phyloP scores from a whole-genome alignment of 2,113 vertebrate species.

The Todiramphus chloris region DNA sequence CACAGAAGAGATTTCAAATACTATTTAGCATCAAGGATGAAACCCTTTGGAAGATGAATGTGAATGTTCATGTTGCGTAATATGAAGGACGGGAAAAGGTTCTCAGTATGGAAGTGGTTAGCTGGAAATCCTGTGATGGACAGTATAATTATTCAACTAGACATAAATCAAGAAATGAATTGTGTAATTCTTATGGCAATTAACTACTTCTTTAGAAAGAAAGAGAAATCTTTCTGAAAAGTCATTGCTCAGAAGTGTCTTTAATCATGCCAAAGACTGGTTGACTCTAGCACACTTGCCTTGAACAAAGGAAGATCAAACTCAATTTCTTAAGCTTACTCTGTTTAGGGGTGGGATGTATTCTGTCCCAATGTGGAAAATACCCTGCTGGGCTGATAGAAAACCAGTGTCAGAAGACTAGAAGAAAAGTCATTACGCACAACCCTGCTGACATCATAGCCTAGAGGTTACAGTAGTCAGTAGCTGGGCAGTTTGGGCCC shows the following conservation, averaged over 20 bases:
- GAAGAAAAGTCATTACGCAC: neutral
- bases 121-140: neutral
- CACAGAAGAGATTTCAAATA: constrained; percentile 34
- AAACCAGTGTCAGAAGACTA: neutral
- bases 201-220: neutral
- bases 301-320: neutral
- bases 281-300: neutral
- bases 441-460: neutral
- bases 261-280: neutral
- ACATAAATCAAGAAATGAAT: neutral
- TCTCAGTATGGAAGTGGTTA: neutral
- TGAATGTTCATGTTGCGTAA: constrained; percentile 17
- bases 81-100: neutral
- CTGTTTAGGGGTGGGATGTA: neutral
- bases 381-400: rapidly evolving
- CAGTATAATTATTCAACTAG: neutral
- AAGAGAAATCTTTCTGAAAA: neutral
- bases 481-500: neutral
- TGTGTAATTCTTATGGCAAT: neutral
- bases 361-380: neutral
- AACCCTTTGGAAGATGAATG: constrained; percentile 27
- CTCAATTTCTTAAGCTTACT: neutral
- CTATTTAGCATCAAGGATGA: constrained; percentile 7
- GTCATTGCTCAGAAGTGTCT: neutral
- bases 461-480: neutral